Percentiles rank a stretch among this genome's conserved stretches.
These are phyloP conservation scores for Mamestra brassicae DNA, from an alignment of 2,888 invertebrate genomes.

Conservation along the genomic window DNA sequence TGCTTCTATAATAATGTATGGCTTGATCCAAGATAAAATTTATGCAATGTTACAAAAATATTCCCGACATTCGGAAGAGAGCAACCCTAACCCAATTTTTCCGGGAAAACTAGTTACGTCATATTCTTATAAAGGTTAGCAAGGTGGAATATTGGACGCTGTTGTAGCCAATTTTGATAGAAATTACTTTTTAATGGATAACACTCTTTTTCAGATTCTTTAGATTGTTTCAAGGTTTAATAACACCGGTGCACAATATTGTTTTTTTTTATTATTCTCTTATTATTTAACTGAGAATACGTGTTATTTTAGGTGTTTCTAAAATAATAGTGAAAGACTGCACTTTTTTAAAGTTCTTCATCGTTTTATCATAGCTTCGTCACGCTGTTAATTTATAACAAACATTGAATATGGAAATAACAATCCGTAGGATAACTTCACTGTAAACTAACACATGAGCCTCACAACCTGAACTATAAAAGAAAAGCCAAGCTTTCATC, in stretches of 20 bases:
- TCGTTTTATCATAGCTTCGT: neutral
- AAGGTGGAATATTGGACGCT: conserved; percentile 17
- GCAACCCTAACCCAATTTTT: conserved; percentile 21
- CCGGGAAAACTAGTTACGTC: conserved; percentile 20
- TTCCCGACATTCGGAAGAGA: neutral
- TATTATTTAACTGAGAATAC: neutral
- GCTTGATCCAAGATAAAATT: too few species aligned
- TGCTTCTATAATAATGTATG: too few species aligned
- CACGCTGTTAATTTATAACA: neutral
- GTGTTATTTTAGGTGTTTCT: neutral
- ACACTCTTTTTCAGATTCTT: neutral
- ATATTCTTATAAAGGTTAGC: conserved; percentile 18
- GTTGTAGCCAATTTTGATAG: conserved; percentile 26
- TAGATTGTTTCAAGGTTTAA: neutral
- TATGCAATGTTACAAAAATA: neutral
- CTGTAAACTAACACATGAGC: neutral
- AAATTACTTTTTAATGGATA: conserved; percentile 26
- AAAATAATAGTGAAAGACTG: too few species aligned
- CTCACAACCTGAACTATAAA: neutral
- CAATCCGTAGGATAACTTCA: neutral
- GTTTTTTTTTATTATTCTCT: neutral
- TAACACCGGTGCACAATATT: neutral
- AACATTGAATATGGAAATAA: neutral
- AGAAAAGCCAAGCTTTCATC: neutral
- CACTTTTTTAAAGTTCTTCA: neutral